Base-by-base conservation (phyloP, 1,140 invertebrate species). In the Apis cerana region DNA sequence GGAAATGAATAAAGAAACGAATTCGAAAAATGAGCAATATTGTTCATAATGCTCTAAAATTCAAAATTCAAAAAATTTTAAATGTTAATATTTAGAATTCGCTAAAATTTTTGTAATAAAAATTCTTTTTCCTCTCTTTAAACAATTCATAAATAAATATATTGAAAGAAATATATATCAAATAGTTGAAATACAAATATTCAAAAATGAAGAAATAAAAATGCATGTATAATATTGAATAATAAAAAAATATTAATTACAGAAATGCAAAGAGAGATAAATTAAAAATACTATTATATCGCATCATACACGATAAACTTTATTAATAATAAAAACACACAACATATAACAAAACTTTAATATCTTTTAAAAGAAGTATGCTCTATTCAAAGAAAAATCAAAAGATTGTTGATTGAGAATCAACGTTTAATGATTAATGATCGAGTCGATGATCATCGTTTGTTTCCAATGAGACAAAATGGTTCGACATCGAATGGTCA, bases 401-500 rank as follows among this genome's bases (percentile, higher is more conserved):
- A 33, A n/a, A 21, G 17, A 76, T 76, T 11, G 48, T 11, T 52
- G 54, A 82, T 76, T 68, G 64, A 43, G 27, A n/a, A 68, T 17
- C n/a, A 58, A 69, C 75, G 50, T 62, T 77, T 59, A 54, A 77
- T 23, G 64, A 56, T 48, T 48, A 33, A 43, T 5, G 59, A 43
- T 50, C 59, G 48, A 62, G 23, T 50, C 81, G 81, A 78, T 76
- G 61, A 56, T 62, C 58, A 54, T 62, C 80, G 75, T 74, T 82
- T 77, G 84, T 77, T 82, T 77, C 56, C 75, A 82, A 75, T 62
- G 80, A 69, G 59, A 83, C 62, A 75, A 87, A 82, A 86, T 74
- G 75, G 79, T 77, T 78, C 75, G 65, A 65, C 56, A 87, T 88
- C 90, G 91, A 93, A 92, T 93, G 91, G 92, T 93, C 91, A 91